Evolutionary conservation across 1,140 invertebrate species (phyloP), one percentile per base, ranked within the genome.

Genomic region (Dendroctonus valens): DNA sequence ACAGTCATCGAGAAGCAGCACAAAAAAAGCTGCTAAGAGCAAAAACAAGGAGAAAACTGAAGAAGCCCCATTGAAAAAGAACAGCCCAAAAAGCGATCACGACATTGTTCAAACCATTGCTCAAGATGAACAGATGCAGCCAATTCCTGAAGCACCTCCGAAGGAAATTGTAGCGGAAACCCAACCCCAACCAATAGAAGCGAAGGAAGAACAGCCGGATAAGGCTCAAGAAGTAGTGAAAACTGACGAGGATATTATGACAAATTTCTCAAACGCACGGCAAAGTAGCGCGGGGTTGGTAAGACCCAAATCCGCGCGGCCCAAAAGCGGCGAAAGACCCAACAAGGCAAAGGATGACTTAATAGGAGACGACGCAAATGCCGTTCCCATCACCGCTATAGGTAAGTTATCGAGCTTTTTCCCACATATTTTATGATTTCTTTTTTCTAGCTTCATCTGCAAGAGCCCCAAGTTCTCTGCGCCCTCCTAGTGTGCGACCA

Each of bases 401-500:
- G 26, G 26, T 26, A 26, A 26, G 26, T 26, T 26, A 26, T 26
- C 26, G 26, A 26, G 26, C 26, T 4, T 41, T 44, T 14, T 39
- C 1, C 11, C 41, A 12, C 41, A 42, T n/a, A 15, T 11, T 41
- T 58, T 8, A 12, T 38, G 9, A 12, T 15, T 44, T 0, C n/a
- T n/a, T n/a, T 4, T 59, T 61, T 61, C 50, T 61, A 52, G 50
- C 48, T 11, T 7, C 11, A 64, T 67, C 70, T 55, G 73, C 65
- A 38, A 64, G 81, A 55, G 81, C 83, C 4, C 81, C 73, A 68
- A 84, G 82, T 55, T 82, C 81, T 0, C 65, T 86, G 41, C 80
- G 87, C 59, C 86, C 87, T n/a, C 82, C 85, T 12, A 87, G 83
- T 72, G 86, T 86, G 0, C 82, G 90, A 69, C 90, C 90, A 5